Conservation (phyloP, 2,888 invertebrate genomes). For the Agriopis aurantiaria region DNA sequence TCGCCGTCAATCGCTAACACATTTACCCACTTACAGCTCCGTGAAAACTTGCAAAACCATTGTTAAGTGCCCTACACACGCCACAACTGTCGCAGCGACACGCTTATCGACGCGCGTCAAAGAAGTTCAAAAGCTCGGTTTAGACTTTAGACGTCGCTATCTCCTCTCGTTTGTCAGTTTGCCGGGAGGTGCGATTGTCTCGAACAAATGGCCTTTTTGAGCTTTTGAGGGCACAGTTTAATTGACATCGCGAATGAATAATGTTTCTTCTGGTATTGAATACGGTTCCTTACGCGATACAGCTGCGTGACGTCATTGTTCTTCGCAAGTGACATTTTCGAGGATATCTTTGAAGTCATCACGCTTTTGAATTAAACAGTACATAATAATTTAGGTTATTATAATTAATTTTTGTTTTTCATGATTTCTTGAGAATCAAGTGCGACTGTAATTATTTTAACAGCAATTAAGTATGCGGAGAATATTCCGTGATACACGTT, state of each 20-base stretch:
- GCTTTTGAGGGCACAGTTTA: slow-evolving; percentile 59
- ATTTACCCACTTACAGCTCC: slow-evolving; percentile 82
- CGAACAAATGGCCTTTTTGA: slow-evolving; percentile 78
- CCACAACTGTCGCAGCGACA: slow-evolving; percentile 58
- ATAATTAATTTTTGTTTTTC: not conserved
- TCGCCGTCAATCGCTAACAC: slow-evolving; percentile 80
- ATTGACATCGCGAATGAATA: slow-evolving; percentile 49
- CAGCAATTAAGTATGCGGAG: too few relatives aligned
- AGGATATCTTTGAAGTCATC: slow-evolving; percentile 27
- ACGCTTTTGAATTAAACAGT: slow-evolving; percentile 16
- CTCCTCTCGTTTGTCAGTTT: slow-evolving; percentile 81
- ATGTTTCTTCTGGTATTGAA: slow-evolving; percentile 42
- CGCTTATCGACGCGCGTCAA: slow-evolving; percentile 84
- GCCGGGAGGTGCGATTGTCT: slow-evolving; percentile 77
- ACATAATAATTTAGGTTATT: slow-evolving; percentile 4
- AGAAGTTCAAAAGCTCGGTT: slow-evolving; percentile 84
- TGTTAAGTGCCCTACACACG: slow-evolving; percentile 66
- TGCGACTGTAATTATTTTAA: not conserved
- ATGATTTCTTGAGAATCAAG: not conserved
- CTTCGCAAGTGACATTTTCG: slow-evolving; percentile 22
- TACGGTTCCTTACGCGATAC: slow-evolving; percentile 17
- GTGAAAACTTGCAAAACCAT: slow-evolving; percentile 84
- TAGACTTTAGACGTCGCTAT: slow-evolving; percentile 71
- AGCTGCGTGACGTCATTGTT: slow-evolving; percentile 27
- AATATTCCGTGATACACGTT: too few relatives aligned